phyloP scores from a whole-genome alignment of 2,888 invertebrate genomes.

The Cynaeus angustus region DNA sequence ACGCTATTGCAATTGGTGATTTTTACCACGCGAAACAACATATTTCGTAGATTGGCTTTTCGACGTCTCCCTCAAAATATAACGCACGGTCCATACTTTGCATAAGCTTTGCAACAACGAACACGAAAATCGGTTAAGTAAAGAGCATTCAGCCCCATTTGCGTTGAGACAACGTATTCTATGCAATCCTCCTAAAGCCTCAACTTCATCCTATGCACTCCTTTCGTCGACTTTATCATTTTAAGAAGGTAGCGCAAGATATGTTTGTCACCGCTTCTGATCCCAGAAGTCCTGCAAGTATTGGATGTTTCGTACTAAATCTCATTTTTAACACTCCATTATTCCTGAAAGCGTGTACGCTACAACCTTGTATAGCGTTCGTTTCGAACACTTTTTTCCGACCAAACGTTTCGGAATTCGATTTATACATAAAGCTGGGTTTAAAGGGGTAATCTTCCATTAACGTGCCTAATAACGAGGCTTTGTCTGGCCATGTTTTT shows the following conservation, averaged over 20 bases:
- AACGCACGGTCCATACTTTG: conserved; percentile 3
- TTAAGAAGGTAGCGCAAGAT: conserved; percentile 27
- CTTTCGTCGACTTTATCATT: conserved; percentile 25
- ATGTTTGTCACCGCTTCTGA: conserved; percentile 22
- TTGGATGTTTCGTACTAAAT: conserved; percentile 43
- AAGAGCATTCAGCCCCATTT: conserved; percentile 29
- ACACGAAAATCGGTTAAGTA: conserved; percentile 15
- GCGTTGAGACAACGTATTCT: conserved; percentile 28
- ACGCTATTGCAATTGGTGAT: too few species aligned
- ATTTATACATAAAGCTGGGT: conserved; percentile 12
- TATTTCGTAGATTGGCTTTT: too few species aligned
- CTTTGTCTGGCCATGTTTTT: conserved; percentile 8
- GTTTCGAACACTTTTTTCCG: conserved; percentile 29
- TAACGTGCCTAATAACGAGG: conserved; percentile 13
- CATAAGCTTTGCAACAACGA: conserved; percentile 22
- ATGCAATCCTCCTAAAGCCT: conserved; percentile 26
- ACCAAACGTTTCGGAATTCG: conserved; percentile 20
- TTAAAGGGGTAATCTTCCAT: conserved; percentile 2
- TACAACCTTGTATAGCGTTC: conserved; percentile 25
- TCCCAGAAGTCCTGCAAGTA: conserved; percentile 35
- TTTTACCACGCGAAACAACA: too few species aligned
- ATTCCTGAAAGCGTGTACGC: conserved; percentile 37
- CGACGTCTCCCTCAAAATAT: conserved; percentile 6
- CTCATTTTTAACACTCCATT: conserved; percentile 48
- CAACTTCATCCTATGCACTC: conserved; percentile 29